A percentile compares a stretch with the other conserved stretches of the same genome.
Evolutionary conservation across 2,888 invertebrate genomes (phyloP).

Genomic region (Agrochola macilenta): DNA sequence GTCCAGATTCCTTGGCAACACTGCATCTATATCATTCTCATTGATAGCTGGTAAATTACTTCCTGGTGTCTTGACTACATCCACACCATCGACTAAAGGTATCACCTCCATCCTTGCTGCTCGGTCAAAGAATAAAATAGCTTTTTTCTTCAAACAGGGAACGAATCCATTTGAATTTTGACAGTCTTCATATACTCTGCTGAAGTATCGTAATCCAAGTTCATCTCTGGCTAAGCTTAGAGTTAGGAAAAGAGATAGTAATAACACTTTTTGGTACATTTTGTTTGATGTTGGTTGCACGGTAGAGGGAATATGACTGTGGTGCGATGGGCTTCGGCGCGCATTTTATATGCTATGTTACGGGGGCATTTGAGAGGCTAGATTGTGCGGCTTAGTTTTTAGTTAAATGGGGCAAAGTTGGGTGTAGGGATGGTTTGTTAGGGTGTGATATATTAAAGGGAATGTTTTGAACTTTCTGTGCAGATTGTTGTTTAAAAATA

Average conservation of each 20-base stretch:
- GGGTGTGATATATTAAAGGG: not conserved
- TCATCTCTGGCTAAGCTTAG: conserved; percentile 76
- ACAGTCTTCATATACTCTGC: conserved; percentile 95
- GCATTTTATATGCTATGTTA: conserved; percentile 82
- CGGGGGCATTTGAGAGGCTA: conserved; percentile 58
- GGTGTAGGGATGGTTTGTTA: conserved; percentile 16
- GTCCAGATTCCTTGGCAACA: conserved; percentile 92
- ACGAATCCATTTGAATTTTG: conserved; percentile 92
- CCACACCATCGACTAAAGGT: conserved; percentile 91
- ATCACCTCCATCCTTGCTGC: conserved; percentile 93
- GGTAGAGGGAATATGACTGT: conserved; percentile 90
- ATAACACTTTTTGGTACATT: conserved; percentile 81
- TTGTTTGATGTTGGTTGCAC: conserved; percentile 77
- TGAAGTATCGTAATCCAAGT: conserved; percentile 92
- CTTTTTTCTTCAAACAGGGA: conserved; percentile 95
- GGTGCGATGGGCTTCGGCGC: conserved; percentile 73
- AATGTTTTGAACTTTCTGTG: not conserved
- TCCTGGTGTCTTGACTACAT: conserved; percentile 90
- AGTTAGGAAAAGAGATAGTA: conserved; percentile 73
- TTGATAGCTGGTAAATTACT: conserved; percentile 87
- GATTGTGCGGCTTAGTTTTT: conserved; percentile 29
- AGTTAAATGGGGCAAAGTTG: conserved; percentile 27
- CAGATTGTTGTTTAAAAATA: not conserved
- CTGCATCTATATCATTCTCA: conserved; percentile 93
- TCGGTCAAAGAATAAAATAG: conserved; percentile 94